Evolutionary conservation across 2,113 vertebrate genomes (phyloP).

Genomic region (Pithys albifrons): DNA sequence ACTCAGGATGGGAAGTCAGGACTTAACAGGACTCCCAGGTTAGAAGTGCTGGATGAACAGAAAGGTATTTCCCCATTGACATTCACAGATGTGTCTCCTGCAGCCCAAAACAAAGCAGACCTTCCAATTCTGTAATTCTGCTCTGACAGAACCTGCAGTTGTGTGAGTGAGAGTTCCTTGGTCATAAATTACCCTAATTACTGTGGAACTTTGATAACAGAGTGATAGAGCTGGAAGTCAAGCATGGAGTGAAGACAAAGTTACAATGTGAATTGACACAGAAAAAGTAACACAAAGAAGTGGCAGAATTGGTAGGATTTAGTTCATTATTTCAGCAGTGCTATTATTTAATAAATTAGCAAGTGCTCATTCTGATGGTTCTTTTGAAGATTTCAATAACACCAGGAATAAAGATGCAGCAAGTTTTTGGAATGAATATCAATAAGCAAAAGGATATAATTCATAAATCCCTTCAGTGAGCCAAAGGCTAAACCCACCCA

Average conservation of each 20-base stretch:
- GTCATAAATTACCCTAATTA: slow-evolving; percentile 30
- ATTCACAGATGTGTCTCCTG: background rate
- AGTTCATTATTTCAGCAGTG: background rate
- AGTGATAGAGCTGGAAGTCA: background rate
- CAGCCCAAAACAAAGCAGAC: slow-evolving; percentile 16
- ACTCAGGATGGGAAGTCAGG: background rate
- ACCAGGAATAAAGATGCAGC: background rate
- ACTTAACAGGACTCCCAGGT: background rate
- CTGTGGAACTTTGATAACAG: background rate
- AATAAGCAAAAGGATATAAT: background rate
- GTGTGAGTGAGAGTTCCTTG: background rate
- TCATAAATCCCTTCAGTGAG: background rate
- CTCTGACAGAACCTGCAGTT: background rate
- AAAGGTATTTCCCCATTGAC: background rate
- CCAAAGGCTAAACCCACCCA: background rate
- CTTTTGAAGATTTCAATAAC: background rate
- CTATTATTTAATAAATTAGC: background rate
- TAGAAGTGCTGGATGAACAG: background rate
- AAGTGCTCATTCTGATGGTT: background rate
- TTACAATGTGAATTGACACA: background rate
- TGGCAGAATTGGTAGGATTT: background rate
- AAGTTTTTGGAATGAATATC: background rate
- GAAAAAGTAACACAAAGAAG: background rate
- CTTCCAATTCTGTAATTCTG: background rate
- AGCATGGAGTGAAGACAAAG: background rate